A percentile compares a stretch with the other conserved stretches of the same genome.
Conservation (phyloP, 1,140 invertebrate species). For the Aporrectodea caliginosa region DNA sequence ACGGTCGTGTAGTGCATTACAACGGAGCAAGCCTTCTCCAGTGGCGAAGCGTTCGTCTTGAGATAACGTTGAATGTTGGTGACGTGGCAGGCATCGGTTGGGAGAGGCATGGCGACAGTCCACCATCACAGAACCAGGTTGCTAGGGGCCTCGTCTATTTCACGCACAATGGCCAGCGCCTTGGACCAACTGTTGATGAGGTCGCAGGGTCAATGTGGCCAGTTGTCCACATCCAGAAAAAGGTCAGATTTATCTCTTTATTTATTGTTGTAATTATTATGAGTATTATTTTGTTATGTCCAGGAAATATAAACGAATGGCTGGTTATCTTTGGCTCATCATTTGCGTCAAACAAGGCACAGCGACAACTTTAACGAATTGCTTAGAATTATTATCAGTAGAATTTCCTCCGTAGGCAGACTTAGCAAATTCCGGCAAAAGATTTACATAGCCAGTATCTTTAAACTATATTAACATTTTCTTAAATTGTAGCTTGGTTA, state of each 20-base stretch:
- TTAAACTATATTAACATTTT: too few species aligned
- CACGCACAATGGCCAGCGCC: slow-evolving; percentile 49
- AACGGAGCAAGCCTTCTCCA: slow-evolving; percentile 54
- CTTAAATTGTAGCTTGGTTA: too few species aligned
- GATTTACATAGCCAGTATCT: too few species aligned
- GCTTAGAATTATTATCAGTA: too few species aligned
- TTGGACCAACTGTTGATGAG: slow-evolving; percentile 49
- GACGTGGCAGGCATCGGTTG: slow-evolving; percentile 56
- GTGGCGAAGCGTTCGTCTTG: slow-evolving; percentile 54
- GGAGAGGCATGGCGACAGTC: slow-evolving; percentile 47
- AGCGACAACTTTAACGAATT: too few species aligned
- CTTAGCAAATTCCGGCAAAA: too few species aligned
- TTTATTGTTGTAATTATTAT: too few species aligned
- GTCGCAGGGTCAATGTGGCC: slow-evolving; percentile 53
- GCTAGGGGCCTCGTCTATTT: slow-evolving; percentile 53
- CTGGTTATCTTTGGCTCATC: too few species aligned
- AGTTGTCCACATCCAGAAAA: slow-evolving; percentile 56
- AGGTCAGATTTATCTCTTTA: slow-evolving; percentile 42
- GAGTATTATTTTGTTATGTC: too few species aligned
- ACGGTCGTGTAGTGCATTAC: slow-evolving; percentile 56
- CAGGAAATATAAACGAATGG: too few species aligned
- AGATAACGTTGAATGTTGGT: slow-evolving; percentile 47
- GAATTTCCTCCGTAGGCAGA: too few species aligned
- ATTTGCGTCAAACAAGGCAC: too few species aligned
- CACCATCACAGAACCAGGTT: slow-evolving; percentile 35